phyloP scores from a whole-genome alignment of 2,888 invertebrate species.

The Coenonympha arcania region DNA sequence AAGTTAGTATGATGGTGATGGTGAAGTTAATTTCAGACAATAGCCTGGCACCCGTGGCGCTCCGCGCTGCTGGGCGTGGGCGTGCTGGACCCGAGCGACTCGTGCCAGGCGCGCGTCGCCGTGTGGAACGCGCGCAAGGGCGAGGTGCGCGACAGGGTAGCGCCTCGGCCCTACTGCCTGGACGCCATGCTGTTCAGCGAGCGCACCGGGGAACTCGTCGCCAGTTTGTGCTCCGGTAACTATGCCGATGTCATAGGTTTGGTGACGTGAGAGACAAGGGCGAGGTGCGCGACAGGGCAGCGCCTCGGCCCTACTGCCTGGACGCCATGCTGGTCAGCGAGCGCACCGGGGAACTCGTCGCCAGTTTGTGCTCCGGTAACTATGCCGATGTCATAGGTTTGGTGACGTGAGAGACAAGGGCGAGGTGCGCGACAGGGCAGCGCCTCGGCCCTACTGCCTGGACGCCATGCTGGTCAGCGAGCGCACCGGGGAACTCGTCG shows the following conservation, averaged over 20 bases:
- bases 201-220: conserved; percentile 60
- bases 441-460: conserved; percentile 38
- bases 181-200: conserved; percentile 64
- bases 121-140: conserved; percentile 50
- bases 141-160: conserved; percentile 32
- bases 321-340: conserved; percentile 64
- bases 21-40: conserved; percentile 39
- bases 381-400: too few species aligned
- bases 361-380: conserved; percentile 58
- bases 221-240: conserved; percentile 58
- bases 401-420: too few species aligned
- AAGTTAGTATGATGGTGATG: too few species aligned
- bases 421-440: conserved; percentile 32
- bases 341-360: conserved; percentile 60
- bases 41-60: conserved; percentile 68
- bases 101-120: conserved; percentile 40
- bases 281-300: conserved; percentile 32
- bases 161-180: conserved; percentile 38
- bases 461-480: conserved; percentile 64
- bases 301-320: conserved; percentile 38
- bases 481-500: conserved; percentile 60
- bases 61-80: conserved; percentile 58
- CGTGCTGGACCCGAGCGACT: conserved; percentile 31
- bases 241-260: too few species aligned
- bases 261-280: too few species aligned